Conservation (phyloP, 2,797 vertebrate species). For the Pampus argenteus region DNA sequence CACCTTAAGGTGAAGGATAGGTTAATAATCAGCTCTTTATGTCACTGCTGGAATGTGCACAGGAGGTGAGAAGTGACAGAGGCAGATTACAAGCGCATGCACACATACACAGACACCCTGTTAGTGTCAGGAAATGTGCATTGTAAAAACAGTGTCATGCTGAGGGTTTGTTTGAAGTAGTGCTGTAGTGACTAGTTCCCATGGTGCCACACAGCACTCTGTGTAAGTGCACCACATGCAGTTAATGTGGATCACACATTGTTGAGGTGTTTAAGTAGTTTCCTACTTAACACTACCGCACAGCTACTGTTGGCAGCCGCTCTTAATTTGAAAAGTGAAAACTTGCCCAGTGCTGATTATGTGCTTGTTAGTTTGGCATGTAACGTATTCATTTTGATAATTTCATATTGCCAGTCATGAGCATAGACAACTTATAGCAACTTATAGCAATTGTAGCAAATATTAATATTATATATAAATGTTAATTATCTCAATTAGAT, state of each 20-base stretch:
- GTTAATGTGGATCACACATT: constrained; percentile 72
- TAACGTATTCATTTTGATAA: not conserved
- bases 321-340: constrained; percentile 25
- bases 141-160: constrained; percentile 72
- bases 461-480: not conserved
- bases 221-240: constrained; percentile 62
- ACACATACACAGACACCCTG: constrained; percentile 67
- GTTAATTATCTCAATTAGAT: not conserved
- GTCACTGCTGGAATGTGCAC: constrained; percentile 85
- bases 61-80: constrained; percentile 66
- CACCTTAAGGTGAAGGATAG: constrained; percentile 53
- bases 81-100: constrained; percentile 36
- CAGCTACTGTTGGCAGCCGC: constrained; percentile 43
- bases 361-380: constrained; percentile 21
- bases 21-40: constrained; percentile 64
- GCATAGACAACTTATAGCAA: not conserved
- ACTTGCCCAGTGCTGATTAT: constrained; percentile 18
- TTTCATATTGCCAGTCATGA: not conserved
- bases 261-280: constrained; percentile 59
- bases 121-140: constrained; percentile 81
- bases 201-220: constrained; percentile 57
- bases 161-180: constrained; percentile 79
- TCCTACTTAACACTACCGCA: constrained; percentile 49
- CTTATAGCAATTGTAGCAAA: too few relatives aligned
- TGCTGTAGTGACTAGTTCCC: constrained; percentile 60